A percentile compares a stretch with the other conserved stretches of the same genome.
Conservation (phyloP, 2,113 vertebrate species). For the Trichechus manatus region DNA sequence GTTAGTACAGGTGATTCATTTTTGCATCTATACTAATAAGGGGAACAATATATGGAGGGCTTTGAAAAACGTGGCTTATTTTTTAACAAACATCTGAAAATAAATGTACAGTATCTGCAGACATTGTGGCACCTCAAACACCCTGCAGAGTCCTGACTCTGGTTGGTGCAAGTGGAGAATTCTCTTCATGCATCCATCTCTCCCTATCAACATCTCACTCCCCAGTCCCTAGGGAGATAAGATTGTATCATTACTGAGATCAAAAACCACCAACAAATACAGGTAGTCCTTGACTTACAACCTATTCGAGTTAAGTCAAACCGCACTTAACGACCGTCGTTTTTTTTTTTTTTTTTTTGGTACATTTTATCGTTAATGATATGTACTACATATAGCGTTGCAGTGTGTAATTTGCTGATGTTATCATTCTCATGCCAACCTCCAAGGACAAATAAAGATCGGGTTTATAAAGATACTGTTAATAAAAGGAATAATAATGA, state of each 20-base stretch:
- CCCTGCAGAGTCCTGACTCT: not conserved
- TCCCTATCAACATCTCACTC: not conserved
- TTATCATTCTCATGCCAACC: too few relatives aligned
- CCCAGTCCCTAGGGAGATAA: not conserved
- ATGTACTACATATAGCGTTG: too few relatives aligned
- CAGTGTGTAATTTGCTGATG: too few relatives aligned
- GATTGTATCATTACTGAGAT: not conserved
- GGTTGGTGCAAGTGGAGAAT: not conserved
- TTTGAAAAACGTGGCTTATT: not conserved
- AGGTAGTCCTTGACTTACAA: too few relatives aligned
- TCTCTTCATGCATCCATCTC: not conserved
- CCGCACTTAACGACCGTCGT: too few relatives aligned
- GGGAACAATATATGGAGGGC: not conserved
- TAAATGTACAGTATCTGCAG: not conserved
- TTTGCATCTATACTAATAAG: not conserved
- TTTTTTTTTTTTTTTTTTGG: too few relatives aligned
- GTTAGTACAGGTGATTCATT: not conserved
- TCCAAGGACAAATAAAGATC: too few relatives aligned
- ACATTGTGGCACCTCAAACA: not conserved
- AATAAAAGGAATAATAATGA: too few relatives aligned
- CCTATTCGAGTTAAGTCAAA: too few relatives aligned
- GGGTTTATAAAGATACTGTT: too few relatives aligned
- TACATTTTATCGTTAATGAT: too few relatives aligned
- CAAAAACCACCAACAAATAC: not conserved
- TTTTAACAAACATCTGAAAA: not conserved